Evolutionary conservation across 37 sponge, comb jelly and placozoan genomes (phyloP).

Genomic region (Haliclona indistincta): DNA sequence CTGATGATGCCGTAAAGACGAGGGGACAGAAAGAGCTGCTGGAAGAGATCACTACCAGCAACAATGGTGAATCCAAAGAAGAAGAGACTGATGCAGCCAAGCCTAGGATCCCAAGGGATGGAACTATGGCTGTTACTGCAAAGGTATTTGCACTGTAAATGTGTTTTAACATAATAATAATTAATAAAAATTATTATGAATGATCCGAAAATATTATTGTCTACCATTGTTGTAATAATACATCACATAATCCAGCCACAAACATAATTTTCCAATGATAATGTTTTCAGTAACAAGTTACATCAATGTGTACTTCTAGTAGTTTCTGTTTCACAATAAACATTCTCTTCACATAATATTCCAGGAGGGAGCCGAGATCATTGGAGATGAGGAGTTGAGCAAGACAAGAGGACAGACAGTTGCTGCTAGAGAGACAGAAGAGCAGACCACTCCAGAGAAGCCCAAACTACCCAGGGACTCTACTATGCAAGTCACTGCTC

Average conservation of each 20-base stretch:
- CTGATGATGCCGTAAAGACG: conserved; percentile 75
- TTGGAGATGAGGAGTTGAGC: conserved; percentile 3
- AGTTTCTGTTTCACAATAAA: too few relatives aligned
- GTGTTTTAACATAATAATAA: too few relatives aligned
- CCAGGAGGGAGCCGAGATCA: conserved; percentile 20
- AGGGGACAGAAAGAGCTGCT: conserved; percentile 67
- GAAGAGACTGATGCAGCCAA: conserved; percentile 18
- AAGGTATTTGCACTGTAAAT: conserved; percentile 36
- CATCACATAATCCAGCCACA: too few relatives aligned
- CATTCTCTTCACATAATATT: background rate
- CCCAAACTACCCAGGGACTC: conserved; percentile 18
- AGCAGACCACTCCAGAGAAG: conserved; percentile 18
- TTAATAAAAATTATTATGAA: too few relatives aligned
- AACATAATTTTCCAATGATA: too few relatives aligned
- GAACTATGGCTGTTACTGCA: conserved; percentile 76
- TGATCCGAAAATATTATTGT: background rate
- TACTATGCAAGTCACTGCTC: conserved; percentile 49
- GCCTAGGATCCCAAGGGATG: conserved; percentile 40
- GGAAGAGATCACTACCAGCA: conserved; percentile 32
- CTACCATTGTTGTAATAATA: background rate
- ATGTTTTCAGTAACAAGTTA: too few relatives aligned
- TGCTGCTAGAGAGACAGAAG: background rate
- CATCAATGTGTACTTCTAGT: too few relatives aligned
- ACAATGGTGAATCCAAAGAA: background rate
- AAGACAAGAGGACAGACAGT: conserved; percentile 12